Base-by-base conservation (phyloP, 2,888 invertebrate species). In the Chalcis sispes region DNA sequence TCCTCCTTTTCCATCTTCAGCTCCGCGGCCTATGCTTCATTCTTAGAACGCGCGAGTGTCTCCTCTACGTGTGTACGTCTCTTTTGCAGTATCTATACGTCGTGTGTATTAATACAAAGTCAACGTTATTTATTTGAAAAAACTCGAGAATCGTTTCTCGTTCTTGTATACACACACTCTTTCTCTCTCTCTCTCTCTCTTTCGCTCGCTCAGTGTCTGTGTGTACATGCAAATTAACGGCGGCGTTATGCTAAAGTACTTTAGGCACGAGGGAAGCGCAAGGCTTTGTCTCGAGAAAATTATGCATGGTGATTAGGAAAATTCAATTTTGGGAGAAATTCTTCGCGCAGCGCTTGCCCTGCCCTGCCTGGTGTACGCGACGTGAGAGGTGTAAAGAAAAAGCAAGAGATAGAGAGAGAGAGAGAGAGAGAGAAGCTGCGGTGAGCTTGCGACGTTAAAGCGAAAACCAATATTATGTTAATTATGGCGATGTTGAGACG, bases 41-140 rank as follows among this genome's bases (percentile, higher is more conserved):
- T n/a, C n/a, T n/a, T n/a, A n/a, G n/a, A n/a, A n/a, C n/a, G n/a
- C n/a, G n/a, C 15, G 15, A 40, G 3, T 23, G 7, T 15, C 15
- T 1, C 4, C 32, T 25, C 20, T 42, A 1, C 40, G 13, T 18
- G 36, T 4, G 5, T 25, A 5, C 32, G 15, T 29, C 25, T n/a
- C n/a, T 54, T 18, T 56, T 23, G 7, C 10, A 18, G 2, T 32
- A 27, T 69, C 50, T 25, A 29, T n/a, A 23, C 18, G 1, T 36
- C 25, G 36, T 13, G 36, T 64, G 20, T 40, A 69, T 73, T 67
- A 67, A 73, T 67, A 52, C n/a, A 29, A 50, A 64, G 40, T 61
- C 7, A 46, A 48, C 25, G 54, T 69, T 62, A 61, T 62, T 61
- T 69, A 20, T 73, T 73, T 48, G 36, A 27, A 10, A 29, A 54